phyloP scores from a whole-genome alignment of 2,113 vertebrate genomes.

The Harpagus bidentatus region DNA sequence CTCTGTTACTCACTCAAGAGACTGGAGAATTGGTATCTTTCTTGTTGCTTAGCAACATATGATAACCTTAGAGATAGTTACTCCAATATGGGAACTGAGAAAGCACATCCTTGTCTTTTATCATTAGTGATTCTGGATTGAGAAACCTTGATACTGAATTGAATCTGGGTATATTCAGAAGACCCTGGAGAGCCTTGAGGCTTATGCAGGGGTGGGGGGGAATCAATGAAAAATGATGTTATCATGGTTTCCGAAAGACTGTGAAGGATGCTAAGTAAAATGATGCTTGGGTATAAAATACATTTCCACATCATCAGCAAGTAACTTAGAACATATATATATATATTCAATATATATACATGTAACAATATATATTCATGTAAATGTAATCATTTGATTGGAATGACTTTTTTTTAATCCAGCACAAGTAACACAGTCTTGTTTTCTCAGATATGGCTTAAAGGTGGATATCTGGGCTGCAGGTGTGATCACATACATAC shows the following conservation, averaged over 20 bases:
- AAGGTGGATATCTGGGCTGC: conserved; percentile 99
- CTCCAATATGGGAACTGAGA: neutral
- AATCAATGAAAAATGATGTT: neutral
- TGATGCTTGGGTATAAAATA: neutral
- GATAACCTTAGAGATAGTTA: neutral
- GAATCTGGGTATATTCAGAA: neutral
- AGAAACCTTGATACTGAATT: neutral
- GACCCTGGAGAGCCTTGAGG: neutral
- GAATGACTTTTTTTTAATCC: neutral
- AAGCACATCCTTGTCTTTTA: neutral
- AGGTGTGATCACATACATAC: conserved; percentile 96
- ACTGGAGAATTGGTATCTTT: neutral
- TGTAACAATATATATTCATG: too few relatives aligned
- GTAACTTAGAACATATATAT: neutral
- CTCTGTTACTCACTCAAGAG: neutral
- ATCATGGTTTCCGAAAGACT: neutral
- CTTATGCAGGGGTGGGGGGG: neutral
- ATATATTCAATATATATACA: neutral
- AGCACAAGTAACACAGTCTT: neutral
- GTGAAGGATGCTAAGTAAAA: neutral
- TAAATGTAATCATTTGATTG: neutral
- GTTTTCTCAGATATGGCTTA: conserved; percentile 85
- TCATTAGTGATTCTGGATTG: neutral
- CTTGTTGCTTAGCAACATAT: conserved; percentile 35
- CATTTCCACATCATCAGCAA: neutral